These are phyloP conservation scores for Gasterosteus aculeatus DNA, from an alignment of 2,113 vertebrate species.

Conservation along the genomic window DNA sequence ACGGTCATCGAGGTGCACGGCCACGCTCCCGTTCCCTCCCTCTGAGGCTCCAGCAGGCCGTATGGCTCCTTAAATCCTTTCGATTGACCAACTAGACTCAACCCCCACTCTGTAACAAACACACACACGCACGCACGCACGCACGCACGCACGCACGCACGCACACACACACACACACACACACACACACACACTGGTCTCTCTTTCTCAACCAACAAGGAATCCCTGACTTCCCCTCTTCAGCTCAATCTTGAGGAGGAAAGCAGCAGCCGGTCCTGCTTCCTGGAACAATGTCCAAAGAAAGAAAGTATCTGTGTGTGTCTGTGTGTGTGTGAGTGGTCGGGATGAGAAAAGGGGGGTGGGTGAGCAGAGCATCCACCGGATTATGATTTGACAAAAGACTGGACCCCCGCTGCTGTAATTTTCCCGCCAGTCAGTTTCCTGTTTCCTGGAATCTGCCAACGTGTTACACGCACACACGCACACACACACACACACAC, in stretches of 20 bases:
- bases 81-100: conserved; percentile 40
- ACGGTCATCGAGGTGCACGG: conserved; percentile 8
- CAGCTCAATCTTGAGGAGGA: conserved; percentile 19
- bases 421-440: conserved; percentile 74
- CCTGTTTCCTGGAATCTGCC: conserved; percentile 74
- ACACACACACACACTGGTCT: conserved; percentile 5
- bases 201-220: conserved; percentile 22
- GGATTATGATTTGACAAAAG: conserved; percentile 71
- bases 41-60: conserved; percentile 22
- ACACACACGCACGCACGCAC: conserved; percentile 3
- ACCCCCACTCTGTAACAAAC: conserved; percentile 1
- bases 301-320: conserved; percentile 19
- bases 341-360: background rate
- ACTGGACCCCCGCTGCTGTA: conserved; percentile 49
- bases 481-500: conserved; percentile 31
- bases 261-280: conserved; percentile 38
- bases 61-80: conserved; percentile 32
- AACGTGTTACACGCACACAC: conserved; percentile 30
- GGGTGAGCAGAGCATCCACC: conserved; percentile 31
- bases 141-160: background rate
- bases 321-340: conserved; percentile 6
- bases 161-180: background rate
- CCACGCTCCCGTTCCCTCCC: conserved; percentile 1
- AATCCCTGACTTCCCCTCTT: conserved; percentile 38
- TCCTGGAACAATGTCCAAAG: conserved; percentile 41